Percentiles rank a stretch among this genome's conserved stretches.
These are phyloP conservation scores for Crotalus helleri DNA, from an alignment of 2,113 vertebrate genomes.

Conservation along the genomic window DNA sequence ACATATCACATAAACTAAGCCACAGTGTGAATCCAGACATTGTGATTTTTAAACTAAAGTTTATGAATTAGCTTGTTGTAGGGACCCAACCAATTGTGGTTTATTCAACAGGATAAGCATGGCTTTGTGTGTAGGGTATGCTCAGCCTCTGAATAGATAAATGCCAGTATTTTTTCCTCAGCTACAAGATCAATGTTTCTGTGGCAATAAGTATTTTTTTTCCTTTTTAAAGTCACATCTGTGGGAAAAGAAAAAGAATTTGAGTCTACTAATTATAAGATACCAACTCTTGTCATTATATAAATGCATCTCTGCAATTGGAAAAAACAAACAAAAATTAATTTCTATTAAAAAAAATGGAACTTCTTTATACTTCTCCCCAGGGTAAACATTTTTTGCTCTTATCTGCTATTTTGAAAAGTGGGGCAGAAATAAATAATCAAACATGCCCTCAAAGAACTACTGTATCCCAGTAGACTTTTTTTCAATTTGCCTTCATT, in stretches of 20 bases:
- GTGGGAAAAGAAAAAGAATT: not conserved
- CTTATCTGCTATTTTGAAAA: not conserved
- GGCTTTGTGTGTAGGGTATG: not conserved
- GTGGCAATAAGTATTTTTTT: not conserved
- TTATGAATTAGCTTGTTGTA: not conserved
- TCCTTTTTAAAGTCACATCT: not conserved
- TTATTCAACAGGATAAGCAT: not conserved
- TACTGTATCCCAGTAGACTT: not conserved
- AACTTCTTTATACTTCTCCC: not conserved
- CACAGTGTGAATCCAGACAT: not conserved
- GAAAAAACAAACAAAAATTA: not conserved
- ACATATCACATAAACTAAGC: not conserved
- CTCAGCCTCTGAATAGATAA: not conserved
- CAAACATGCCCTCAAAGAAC: not conserved
- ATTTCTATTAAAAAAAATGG: not conserved
- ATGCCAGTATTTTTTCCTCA: not conserved
- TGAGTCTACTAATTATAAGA: not conserved
- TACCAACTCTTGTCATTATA: not conserved
- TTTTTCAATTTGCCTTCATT: not conserved
- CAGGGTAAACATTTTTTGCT: not conserved
- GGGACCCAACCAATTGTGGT: not conserved
- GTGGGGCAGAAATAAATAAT: not conserved
- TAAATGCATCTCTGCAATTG: not conserved
- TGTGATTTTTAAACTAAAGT: not conserved
- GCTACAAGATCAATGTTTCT: not conserved